Evolutionary conservation across 92 coral and sea anemone species (phyloP).

Genomic region (Phenganax subtilis): DNA sequence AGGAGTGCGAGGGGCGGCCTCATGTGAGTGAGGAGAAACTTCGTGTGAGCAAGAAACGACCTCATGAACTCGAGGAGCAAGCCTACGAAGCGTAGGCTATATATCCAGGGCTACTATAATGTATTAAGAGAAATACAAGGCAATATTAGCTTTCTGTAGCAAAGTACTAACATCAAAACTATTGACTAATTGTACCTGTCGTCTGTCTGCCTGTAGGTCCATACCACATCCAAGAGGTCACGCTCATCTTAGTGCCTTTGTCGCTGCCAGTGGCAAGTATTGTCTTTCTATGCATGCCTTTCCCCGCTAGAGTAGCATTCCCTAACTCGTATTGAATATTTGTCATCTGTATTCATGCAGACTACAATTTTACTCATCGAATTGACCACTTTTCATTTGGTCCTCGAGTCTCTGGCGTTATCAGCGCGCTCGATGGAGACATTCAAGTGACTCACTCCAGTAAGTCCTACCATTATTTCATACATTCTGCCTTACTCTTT

Average conservation of each 20-base stretch:
- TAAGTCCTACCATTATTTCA: conserved; percentile 26
- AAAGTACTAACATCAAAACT: background rate
- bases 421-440: conserved; percentile 91
- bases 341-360: conserved; percentile 42
- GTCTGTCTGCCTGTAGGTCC: conserved; percentile 49
- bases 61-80: too few relatives aligned
- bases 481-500: background rate
- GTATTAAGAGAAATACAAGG: too few relatives aligned
- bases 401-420: conserved; percentile 67
- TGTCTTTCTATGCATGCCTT: background rate
- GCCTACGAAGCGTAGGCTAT: too few relatives aligned
- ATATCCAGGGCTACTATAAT: too few relatives aligned
- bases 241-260: conserved; percentile 88
- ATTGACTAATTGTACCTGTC: background rate
- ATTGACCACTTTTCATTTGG: conserved; percentile 91
- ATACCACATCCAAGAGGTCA: conserved; percentile 94
- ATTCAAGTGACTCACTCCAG: conserved; percentile 68
- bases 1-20: too few relatives aligned
- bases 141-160: too few relatives aligned
- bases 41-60: too few relatives aligned
- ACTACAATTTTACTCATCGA: conserved; percentile 84
- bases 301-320: background rate
- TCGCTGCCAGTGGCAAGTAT: conserved; percentile 57
- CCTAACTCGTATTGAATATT: background rate
- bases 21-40: too few relatives aligned